Evolutionary conservation across 2,888 invertebrate species (phyloP).

Genomic region (Phrixothrix hirtus): DNA sequence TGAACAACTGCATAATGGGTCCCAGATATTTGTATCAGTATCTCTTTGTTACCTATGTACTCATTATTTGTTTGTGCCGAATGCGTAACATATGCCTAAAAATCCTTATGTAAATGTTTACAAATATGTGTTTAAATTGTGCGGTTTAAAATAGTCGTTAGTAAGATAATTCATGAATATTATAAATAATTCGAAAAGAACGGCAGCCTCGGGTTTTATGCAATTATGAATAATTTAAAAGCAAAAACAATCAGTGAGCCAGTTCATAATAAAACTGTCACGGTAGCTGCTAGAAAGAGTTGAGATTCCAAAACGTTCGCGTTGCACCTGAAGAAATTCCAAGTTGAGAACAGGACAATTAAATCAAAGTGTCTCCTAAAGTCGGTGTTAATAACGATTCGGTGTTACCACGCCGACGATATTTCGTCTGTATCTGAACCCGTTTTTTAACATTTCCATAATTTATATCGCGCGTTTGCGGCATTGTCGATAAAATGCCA

Average conservation of each 20-base stretch:
- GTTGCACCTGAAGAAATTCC: conserved; percentile 51
- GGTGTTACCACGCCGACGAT: conserved; percentile 43
- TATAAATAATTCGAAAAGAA: neutral
- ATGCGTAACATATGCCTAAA: neutral
- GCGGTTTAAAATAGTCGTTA: no score
- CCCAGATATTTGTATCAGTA: conserved; percentile 20
- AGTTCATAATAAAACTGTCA: conserved; percentile 44
- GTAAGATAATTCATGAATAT: no score
- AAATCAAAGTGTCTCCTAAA: conserved; percentile 51
- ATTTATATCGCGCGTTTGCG: conserved; percentile 44
- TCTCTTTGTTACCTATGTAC: conserved; percentile 16
- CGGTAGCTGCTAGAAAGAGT: conserved; percentile 33
- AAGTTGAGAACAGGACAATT: conserved; percentile 48
- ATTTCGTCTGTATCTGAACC: conserved; percentile 35
- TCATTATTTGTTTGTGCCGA: neutral
- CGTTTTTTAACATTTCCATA: conserved; percentile 42
- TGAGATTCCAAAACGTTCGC: conserved; percentile 36
- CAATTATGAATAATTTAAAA: conserved; percentile 33
- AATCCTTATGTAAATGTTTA: no score
- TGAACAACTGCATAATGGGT: conserved; percentile 26
- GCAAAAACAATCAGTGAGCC: conserved; percentile 35
- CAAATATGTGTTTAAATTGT: no score
- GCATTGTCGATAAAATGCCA: conserved; percentile 1
- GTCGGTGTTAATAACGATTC: conserved; percentile 47
- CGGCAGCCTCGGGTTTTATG: neutral